These are phyloP conservation scores for Mystacornis crossleyi DNA, from an alignment of 2,113 vertebrate species.

Conservation along the genomic window DNA sequence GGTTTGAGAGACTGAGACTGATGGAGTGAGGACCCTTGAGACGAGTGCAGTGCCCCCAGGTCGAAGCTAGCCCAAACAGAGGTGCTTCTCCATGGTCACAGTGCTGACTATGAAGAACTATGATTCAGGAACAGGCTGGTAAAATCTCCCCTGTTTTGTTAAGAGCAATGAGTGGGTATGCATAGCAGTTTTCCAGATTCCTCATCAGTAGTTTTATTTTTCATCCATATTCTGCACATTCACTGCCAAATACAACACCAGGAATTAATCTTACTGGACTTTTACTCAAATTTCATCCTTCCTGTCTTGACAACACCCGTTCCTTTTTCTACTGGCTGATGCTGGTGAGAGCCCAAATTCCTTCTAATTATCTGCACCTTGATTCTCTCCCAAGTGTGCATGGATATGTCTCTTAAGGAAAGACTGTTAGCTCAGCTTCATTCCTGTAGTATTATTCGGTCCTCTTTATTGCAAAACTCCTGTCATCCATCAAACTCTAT, in stretches of 20 bases:
- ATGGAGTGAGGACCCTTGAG: background rate
- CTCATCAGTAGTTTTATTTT: background rate
- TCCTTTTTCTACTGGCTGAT: background rate
- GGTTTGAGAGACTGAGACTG: background rate
- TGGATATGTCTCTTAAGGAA: background rate
- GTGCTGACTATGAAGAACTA: background rate
- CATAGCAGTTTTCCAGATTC: background rate
- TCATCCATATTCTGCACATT: background rate
- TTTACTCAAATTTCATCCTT: background rate
- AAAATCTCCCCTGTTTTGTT: background rate
- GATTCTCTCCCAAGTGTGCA: background rate
- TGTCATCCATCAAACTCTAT: background rate
- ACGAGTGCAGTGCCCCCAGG: background rate
- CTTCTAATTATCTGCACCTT: background rate
- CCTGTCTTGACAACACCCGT: background rate
- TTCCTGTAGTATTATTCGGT: background rate
- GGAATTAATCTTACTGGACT: background rate
- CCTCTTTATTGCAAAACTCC: slow-evolving; percentile 11
- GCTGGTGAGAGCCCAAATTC: background rate
- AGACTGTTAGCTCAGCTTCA: slow-evolving; percentile 3
- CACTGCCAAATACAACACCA: background rate
- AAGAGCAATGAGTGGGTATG: background rate
- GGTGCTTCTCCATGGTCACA: background rate
- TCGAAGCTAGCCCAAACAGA: background rate
- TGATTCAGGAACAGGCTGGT: background rate